Conservation (phyloP, 2,888 invertebrate genomes). For the Cotesia congregata region DNA sequence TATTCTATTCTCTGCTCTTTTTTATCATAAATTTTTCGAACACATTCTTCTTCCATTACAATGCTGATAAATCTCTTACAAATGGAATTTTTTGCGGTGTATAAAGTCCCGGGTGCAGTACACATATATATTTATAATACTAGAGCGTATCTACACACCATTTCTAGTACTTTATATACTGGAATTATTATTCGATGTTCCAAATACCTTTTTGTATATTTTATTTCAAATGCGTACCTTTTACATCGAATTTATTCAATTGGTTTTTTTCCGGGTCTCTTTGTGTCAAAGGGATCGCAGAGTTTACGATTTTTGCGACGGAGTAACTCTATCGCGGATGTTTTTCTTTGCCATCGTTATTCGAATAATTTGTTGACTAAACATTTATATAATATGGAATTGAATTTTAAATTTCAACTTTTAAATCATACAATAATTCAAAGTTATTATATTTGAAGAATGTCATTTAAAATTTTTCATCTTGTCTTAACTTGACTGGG, state of each 20-base stretch:
- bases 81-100: constrained; percentile 34
- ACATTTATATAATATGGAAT: too few relatives aligned
- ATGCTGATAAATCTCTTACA: constrained; percentile 35
- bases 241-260: constrained; percentile 39
- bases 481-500: neutral
- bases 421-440: too few relatives aligned
- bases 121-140: neutral
- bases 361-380: too few relatives aligned
- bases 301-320: neutral
- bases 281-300: neutral
- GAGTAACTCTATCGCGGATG: neutral
- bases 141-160: neutral
- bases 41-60: neutral
- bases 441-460: neutral
- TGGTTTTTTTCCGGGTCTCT: neutral
- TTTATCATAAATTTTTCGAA: neutral
- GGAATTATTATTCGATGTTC: neutral
- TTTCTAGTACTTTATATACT: neutral
- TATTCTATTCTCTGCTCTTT: neutral
- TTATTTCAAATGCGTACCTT: constrained; percentile 36
- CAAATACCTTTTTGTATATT: constrained; percentile 22
- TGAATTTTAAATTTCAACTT: too few relatives aligned
- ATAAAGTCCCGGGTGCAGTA: constrained; percentile 7
- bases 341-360: neutral
- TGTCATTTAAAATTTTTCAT: neutral